Base-by-base conservation (phyloP, 1,140 invertebrate species). In the Sipha flava region DNA sequence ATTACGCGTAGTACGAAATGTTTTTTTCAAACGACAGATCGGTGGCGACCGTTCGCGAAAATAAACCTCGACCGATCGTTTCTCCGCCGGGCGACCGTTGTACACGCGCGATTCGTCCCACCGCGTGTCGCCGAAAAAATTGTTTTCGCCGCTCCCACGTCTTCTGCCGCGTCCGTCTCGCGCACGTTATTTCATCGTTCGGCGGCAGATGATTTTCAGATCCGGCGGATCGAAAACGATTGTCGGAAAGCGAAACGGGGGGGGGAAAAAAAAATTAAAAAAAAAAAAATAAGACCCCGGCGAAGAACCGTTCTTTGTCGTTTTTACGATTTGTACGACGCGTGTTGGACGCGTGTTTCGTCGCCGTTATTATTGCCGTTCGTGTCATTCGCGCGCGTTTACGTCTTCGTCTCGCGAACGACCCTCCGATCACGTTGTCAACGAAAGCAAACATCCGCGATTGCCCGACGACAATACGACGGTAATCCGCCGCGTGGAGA, bases 11-110 rank as follows among this genome's bases (percentile, higher is more conserved):
- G 10, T 16, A 26, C 12, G 62, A n/a, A n/a, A n/a, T n/a, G n/a
- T n/a, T n/a, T n/a, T n/a, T 66, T 66, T 40, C 14, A 66, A 59
- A 77, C 12, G 73, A 77, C 73, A n/a, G 73, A 77, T 77, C 43
- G 73, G 52, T 59, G 73, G 47, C 47, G 52, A 21, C 12, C 21
- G 43, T 16, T 16, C 7, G 70, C 37, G 6, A 18, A 45, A 45
- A 68, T 37, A 70, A 45, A 70, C 34, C 64, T n/a, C 7, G 64
- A 34, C 49, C 37, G 16, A 12, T n/a, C n/a, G n/a, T n/a, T n/a
- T n/a, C n/a, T n/a, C n/a, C n/a, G n/a, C n/a, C n/a, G n/a, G n/a
- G n/a, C n/a, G n/a, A n/a, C n/a, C n/a, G n/a, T n/a, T n/a, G n/a
- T n/a, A n/a, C n/a, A n/a, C n/a, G n/a, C n/a, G n/a, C n/a, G n/a